phyloP scores from a whole-genome alignment of 2,113 vertebrate species.

The Sakesphorus luctuosus region DNA sequence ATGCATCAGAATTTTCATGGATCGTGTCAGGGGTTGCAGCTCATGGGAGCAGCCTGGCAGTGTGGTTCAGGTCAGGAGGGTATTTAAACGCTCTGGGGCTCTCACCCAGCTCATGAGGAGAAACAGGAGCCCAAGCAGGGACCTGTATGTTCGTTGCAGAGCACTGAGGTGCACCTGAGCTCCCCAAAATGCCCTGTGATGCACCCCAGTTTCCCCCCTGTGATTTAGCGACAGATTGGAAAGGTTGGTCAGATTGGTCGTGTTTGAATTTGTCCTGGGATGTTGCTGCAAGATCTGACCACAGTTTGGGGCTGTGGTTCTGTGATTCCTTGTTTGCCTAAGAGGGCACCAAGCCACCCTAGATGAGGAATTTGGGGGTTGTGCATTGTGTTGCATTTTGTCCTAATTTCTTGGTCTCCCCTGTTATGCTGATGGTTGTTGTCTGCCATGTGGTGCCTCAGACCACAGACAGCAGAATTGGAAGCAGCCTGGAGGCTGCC shows the following conservation, averaged over 20 bases:
- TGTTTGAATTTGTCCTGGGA: not conserved
- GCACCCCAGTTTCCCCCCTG: not conserved
- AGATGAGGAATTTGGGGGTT: not conserved
- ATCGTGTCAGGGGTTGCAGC: not conserved
- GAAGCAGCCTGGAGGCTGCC: not conserved
- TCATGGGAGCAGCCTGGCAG: not conserved
- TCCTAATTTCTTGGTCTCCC: not conserved
- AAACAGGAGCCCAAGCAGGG: not conserved
- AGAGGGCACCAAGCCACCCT: not conserved
- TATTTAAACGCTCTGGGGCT: not conserved
- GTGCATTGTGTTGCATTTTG: not conserved
- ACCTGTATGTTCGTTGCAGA: not conserved
- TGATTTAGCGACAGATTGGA: not conserved
- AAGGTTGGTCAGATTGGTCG: fast-evolving
- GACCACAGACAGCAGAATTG: not conserved
- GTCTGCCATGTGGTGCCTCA: not conserved
- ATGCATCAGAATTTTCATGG: not conserved
- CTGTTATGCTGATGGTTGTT: not conserved
- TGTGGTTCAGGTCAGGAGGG: not conserved
- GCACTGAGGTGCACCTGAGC: not conserved
- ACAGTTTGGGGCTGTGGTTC: not conserved
- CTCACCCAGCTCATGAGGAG: not conserved
- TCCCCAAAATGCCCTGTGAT: not conserved
- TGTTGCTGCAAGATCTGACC: not conserved
- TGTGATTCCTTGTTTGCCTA: not conserved